Conservation (phyloP, 1,140 invertebrate genomes). For the Liolophura sinensis region DNA sequence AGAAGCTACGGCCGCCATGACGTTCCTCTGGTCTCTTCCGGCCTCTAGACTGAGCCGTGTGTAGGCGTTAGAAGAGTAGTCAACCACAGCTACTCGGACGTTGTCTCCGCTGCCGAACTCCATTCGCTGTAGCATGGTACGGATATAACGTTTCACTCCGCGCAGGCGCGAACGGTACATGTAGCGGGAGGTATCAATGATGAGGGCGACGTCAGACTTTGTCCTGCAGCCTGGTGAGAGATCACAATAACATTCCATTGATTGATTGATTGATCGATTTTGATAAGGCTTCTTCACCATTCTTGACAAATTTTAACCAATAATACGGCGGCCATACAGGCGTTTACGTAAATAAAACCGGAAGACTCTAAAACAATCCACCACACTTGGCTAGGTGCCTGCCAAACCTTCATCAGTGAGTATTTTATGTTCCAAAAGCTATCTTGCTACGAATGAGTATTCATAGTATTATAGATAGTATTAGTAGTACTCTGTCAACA, state of each 20-base stretch:
- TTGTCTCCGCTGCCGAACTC: slow-evolving; percentile 28
- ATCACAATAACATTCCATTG: not conserved
- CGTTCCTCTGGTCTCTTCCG: slow-evolving; percentile 33
- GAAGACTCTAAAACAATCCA: no score
- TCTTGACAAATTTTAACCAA: no score
- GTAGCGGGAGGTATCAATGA: slow-evolving; percentile 44
- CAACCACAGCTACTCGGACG: slow-evolving; percentile 38
- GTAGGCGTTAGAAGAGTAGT: slow-evolving; percentile 26
- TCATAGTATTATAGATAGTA: no score
- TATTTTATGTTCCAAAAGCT: no score
- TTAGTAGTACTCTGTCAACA: no score
- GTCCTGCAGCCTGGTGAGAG: slow-evolving; percentile 29
- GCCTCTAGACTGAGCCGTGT: slow-evolving; percentile 30
- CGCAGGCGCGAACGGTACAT: slow-evolving; percentile 33
- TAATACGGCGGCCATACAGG: no score
- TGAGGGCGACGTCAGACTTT: slow-evolving; percentile 46
- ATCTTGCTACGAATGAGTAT: no score
- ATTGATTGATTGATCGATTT: no score
- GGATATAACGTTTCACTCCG: slow-evolving; percentile 34
- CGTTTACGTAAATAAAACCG: no score
- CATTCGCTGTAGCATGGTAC: slow-evolving; percentile 35
- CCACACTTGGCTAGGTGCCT: no score
- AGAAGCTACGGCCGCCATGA: slow-evolving; percentile 31
- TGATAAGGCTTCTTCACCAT: no score
- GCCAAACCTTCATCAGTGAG: no score